Base-by-base conservation (phyloP, 2,888 invertebrate species). In the Entomobrya multifasciata region DNA sequence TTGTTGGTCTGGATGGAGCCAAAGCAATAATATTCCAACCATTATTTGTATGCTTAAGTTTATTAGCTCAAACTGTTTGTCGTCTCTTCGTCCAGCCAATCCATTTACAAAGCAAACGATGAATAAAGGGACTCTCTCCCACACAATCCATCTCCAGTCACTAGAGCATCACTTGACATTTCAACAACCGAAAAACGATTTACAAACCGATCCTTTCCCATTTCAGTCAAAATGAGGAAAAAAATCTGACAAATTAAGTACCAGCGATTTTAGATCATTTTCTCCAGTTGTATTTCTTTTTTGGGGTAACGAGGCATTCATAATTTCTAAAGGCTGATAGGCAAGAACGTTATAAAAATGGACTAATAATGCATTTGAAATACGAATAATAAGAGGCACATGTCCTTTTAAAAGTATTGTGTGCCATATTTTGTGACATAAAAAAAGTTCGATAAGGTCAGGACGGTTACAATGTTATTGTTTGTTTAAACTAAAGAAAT, bases 401-500 rank as follows among this genome's bases (percentile, higher is more conserved):
- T 60, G 82, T 62, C 82, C 49, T 27, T 30, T 47, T 55, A 22
- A 82, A 74, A 52, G 22, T 55, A 74, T 47, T 62, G 49, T 60
- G 62, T 57, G 60, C 60, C 82, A 74, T 65, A 60, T 17, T 47
- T 82, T 74, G 20, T 67, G 49, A 30, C 15, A 57, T 8, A 49
- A 49, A 49, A 20, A 72, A 52, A 72, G 72, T 72, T 72, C 72
- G 17, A 72, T 27, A 72, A 72, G 72, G 72, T 72, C 72, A 65
- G n/a, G 49, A 44, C 36, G 36, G 36, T 36, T 72, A n/a, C 13
- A 10, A 36, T 60, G 36, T 20, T 22, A 62, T 70, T 80, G 30
- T 81, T 81, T 81, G 81, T 76, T 83, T 83, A 76, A 47, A 62
- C 27, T 15, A 65, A 22, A 62, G 77, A 84, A 77, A 77, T 65